A percentile compares a stretch with the other conserved stretches of the same genome.
Evolutionary conservation across 2,888 invertebrate genomes (phyloP).

Genomic region (Drosophila macrothrix): DNA sequence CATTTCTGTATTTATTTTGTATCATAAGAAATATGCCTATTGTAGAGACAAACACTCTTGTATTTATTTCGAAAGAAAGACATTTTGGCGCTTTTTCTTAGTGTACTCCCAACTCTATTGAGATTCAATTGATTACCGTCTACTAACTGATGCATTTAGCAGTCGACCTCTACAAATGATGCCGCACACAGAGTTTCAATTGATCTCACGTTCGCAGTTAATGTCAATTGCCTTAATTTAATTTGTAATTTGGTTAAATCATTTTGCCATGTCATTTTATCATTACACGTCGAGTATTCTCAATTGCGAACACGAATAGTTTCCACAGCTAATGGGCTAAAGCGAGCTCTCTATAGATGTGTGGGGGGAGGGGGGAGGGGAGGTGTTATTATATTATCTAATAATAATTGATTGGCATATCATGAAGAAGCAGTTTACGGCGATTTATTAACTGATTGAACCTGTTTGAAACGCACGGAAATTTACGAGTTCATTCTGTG

Average conservation of each 20-base stretch:
- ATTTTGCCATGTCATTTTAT: conserved; percentile 24
- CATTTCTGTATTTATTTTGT: too few species aligned
- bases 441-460: conserved; percentile 25
- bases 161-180: conserved; percentile 1
- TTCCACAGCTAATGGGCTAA: conserved; percentile 6
- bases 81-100: neutral
- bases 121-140: conserved; percentile 12
- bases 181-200: conserved; percentile 23
- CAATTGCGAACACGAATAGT: conserved; percentile 15
- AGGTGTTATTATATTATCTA: neutral
- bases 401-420: conserved; percentile 19
- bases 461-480: conserved; percentile 25
- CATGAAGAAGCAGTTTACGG: conserved; percentile 13
- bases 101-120: neutral
- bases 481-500: conserved; percentile 19
- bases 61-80: neutral
- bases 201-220: conserved; percentile 13
- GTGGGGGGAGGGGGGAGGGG: too few species aligned
- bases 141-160: conserved; percentile 35
- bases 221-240: conserved; percentile 25
- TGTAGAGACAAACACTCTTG: too few species aligned
- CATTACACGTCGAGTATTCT: conserved; percentile 18
- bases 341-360: neutral
- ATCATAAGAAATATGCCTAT: too few species aligned
- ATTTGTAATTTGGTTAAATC: conserved; percentile 35